Base-by-base conservation (phyloP, 2,113 vertebrate species). In the Erythrolamprus reginae region DNA sequence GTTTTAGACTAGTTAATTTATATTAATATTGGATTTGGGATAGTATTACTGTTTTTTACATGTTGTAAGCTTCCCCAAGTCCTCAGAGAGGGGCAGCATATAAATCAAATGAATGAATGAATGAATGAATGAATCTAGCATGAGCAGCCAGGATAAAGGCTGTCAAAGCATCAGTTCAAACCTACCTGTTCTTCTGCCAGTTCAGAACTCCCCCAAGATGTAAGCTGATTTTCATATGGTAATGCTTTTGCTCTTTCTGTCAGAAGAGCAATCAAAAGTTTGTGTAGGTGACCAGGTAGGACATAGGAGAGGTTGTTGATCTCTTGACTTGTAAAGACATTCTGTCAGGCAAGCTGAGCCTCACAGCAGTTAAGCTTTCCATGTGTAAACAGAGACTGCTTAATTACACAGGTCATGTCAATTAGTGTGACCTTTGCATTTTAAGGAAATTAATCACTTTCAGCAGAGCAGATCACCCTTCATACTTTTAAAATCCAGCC, bases 371-470 rank as follows among this genome's bases (percentile, higher is more conserved):
- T 92, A 94, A 96, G 96, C 96, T 97, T 96, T 96, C 94, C 10
- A 0, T 96, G 96, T 97, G 96, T 97, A 97, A 98, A 97, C 97
- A 97, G 96, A 97, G 96, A 97, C 96, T 97, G 96, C 97, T 97
- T 98, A 98, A 98, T 98, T 98, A 97, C 97, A 95, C 96, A 97
- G 96, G 97, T 97, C 97, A 95, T 97, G 97, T 97, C 97, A 97
- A 97, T 98, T 98, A 98, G 96, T 10, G 93, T 96, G 97, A 97
- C 97, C 97, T 96, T 97, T 96, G 92, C 93, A 94, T 97, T 97
- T 97, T 97, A 96, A 96, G 97, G 95, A 97, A 97, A 98, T 97
- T 97, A 97, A 97, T 97, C 96, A 97, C 96, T 96, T 97, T 97
- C 96, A 86, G 90, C 95, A 24, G 0, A 95, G 95, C 0, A 55